phyloP scores from a whole-genome alignment of 2,888 invertebrate genomes.

The Ramazzottius varieornatus region DNA sequence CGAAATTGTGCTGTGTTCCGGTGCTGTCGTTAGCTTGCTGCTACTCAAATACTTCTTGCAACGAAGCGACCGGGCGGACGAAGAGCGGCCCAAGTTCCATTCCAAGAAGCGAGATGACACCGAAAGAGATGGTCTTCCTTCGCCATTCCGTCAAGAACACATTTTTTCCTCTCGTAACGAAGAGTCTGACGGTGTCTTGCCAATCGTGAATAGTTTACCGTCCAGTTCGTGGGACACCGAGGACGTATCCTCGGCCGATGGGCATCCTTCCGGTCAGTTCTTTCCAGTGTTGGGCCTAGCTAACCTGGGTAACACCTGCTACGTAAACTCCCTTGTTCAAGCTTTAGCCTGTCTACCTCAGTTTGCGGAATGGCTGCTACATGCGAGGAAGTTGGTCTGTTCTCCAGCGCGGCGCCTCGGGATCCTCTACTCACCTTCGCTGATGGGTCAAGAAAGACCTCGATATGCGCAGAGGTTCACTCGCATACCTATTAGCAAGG shows the following conservation, averaged over 20 bases:
- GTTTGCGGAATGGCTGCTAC: not conserved
- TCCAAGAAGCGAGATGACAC: not conserved
- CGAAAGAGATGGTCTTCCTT: no score
- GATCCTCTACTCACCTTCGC: no score
- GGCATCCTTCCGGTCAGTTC: no score
- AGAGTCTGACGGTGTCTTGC: no score
- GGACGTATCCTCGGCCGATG: no score
- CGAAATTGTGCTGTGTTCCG: not conserved
- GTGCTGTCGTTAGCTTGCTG: not conserved
- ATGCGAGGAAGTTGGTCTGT: not conserved
- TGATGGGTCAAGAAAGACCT: no score
- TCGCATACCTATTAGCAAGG: no score
- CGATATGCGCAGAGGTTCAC: no score
- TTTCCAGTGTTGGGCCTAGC: not conserved
- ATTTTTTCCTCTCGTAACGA: no score
- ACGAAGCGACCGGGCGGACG: not conserved
- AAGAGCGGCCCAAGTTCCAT: not conserved
- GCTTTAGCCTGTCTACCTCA: not conserved
- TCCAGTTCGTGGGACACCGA: no score
- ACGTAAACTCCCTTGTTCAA: not conserved
- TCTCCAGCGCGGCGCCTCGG: no score
- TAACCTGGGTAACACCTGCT: not conserved
- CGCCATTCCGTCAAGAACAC: no score
- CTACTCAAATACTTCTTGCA: not conserved
- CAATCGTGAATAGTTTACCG: not conserved